Evolutionary conservation across 1,140 invertebrate species (phyloP), one percentile per base, ranked within the genome.

Genomic region (Subanguina moxae): DNA sequence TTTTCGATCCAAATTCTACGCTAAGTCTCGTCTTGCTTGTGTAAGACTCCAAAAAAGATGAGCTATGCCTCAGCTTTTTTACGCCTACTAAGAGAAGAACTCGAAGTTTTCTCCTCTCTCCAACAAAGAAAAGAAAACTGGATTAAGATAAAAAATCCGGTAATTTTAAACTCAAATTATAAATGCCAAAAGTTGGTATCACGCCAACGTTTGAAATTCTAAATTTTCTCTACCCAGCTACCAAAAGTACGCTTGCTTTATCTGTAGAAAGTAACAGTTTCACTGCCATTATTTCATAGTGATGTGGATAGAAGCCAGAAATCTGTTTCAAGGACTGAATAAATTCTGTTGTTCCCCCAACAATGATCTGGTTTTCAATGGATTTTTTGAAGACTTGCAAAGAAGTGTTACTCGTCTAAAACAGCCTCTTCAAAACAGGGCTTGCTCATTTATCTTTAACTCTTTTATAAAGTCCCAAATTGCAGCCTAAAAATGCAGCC

Each of bases 301-400:
- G 15, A 52, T 52, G 48, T 52, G 48, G 48, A 19, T 52, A 21
- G 48, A 52, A 52, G 48, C 48, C n/a, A 52, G 48, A 52, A 45
- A 52, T 52, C 17, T 52, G 15, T 25, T 52, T 21, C n/a, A 52
- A 52, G n/a, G n/a, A 52, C 48, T 52, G n/a, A 52, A 52, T 15
- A 52, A 52, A 15, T 52, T 52, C 48, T 52, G 48, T 15, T 52
- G 48, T 15, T 19, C n/a, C 17, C 48, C 48, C 8, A 52, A 25
- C 48, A 52, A 52, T 52, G 48, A 52, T 21, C n/a, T 25, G 3
- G 48, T 52, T 19, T 52, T 52, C 23, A 25, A 19, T 8, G 8
- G 17, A 3, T 52, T 52, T 25, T 52, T 21, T 52, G 48, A 52
- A 19, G n/a, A 25, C 3, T 15, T 52, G 17, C 3, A 52, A 52